Evolutionary conservation across 1,140 invertebrate genomes (phyloP), one percentile per base, ranked within the genome.

Genomic region (Thalassaphorura encarpata): DNA sequence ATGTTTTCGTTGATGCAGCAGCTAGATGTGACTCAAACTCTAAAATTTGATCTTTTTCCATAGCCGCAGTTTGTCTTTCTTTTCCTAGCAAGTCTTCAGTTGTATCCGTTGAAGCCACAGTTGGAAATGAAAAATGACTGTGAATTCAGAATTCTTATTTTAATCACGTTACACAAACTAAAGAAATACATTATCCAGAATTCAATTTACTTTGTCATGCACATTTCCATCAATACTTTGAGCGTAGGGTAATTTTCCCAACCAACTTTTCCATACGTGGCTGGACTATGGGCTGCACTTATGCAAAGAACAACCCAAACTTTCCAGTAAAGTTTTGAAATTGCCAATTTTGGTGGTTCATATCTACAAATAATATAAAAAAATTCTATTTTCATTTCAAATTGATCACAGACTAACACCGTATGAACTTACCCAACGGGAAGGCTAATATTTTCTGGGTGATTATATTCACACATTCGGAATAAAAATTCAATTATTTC

Each of bases 171-270:
- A n/a, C n/a, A n/a, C n/a, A n/a, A n/a, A n/a, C n/a, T n/a, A n/a
- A n/a, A n/a, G n/a, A n/a, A n/a, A n/a, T n/a, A n/a, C n/a, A n/a
- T n/a, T n/a, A n/a, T n/a, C n/a, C n/a, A n/a, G n/a, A n/a, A n/a
- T n/a, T n/a, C 13, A 0, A 70, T 75, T 74, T 74, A 86, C 80
- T 89, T 93, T 6, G 93, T 97, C 66, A 98, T 97, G 66, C 90
- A 93, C 84, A 94, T 94, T 77, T 98, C 92, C 78, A 97, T 96
- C 40, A 97, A 76, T 56, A 83, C 83, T 64, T 87, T 79, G 47
- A 97, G 76, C 45, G 87, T 96, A n/a, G 92, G 89, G 75, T 95
- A 97, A 58, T 83, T 83, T 66, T 85, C 81, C 84, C 91, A 96
- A 24, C 83, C 89, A 45, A 83, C 73, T 58, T 80, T 79, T 2